A percentile compares a stretch with the other conserved stretches of the same genome.
These are phyloP conservation scores for Palythoa grandiflora DNA, from an alignment of 92 coral and sea anemone genomes.

Conservation along the genomic window DNA sequence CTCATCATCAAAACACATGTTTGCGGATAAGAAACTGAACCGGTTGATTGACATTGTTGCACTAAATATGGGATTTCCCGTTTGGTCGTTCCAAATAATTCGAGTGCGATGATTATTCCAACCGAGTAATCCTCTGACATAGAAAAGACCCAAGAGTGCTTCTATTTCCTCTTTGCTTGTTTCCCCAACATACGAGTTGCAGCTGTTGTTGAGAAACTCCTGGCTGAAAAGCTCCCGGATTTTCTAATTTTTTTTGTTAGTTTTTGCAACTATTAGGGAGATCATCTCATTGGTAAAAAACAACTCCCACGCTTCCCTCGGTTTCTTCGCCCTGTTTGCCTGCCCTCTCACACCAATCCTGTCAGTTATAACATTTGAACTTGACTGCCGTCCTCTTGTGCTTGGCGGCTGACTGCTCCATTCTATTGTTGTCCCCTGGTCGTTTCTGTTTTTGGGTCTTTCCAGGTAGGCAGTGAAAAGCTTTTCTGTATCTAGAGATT, in stretches of 20 bases:
- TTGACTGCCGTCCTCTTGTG: conserved; percentile 19
- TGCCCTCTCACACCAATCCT: conserved; percentile 26
- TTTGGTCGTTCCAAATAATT: conserved; percentile 11
- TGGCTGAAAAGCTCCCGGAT: conserved; percentile 12
- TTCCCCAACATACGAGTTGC: conserved; percentile 14
- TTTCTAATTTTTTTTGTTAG: background rate
- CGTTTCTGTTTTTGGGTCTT: conserved; percentile 24
- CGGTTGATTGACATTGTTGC: conserved; percentile 33
- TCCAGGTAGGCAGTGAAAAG: conserved; percentile 17
- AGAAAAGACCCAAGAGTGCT: conserved; percentile 5
- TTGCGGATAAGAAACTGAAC: conserved; percentile 19
- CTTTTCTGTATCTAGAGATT: conserved; percentile 16
- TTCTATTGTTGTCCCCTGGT: too few species aligned
- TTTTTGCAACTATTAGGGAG: conserved; percentile 16
- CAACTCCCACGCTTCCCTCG: conserved; percentile 18
- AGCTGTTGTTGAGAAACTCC: conserved; percentile 14
- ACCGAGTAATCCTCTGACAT: background rate
- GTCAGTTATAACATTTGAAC: conserved; percentile 12
- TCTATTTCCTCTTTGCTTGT: conserved; percentile 7
- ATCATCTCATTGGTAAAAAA: conserved; percentile 15
- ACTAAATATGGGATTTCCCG: conserved; percentile 20
- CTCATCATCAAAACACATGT: conserved; percentile 38
- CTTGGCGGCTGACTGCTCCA: background rate
- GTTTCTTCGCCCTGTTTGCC: conserved; percentile 1
- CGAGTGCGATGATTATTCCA: conserved; percentile 3